A percentile compares a stretch with the other conserved stretches of the same genome.
Evolutionary conservation across 2,888 invertebrate species (phyloP).

Genomic region (Synergus umbraculus): DNA sequence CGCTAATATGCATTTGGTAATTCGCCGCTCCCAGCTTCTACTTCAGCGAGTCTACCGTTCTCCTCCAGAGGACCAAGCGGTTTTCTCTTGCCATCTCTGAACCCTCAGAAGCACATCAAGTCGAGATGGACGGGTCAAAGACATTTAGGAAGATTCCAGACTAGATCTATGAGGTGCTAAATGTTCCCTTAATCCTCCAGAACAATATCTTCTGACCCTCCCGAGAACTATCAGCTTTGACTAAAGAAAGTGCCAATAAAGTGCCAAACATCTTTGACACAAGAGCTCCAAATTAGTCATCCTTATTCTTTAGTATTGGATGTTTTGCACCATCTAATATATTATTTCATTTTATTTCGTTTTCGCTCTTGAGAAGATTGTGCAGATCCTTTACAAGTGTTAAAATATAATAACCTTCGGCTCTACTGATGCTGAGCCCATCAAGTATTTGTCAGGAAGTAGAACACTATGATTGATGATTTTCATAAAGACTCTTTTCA

Average conservation of each 20-base stretch:
- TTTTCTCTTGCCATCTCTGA: conserved; percentile 13
- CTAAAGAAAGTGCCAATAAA: conserved; percentile 34
- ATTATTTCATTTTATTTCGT: neutral
- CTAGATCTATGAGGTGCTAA: conserved; percentile 32
- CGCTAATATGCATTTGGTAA: conserved; percentile 76
- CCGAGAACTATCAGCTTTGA: conserved; percentile 16
- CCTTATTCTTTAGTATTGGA: neutral
- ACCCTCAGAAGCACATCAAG: conserved; percentile 31
- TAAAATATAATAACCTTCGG: conserved; percentile 4
- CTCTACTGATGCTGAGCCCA: conserved; percentile 13
- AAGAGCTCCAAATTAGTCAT: neutral
- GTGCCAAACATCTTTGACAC: conserved; percentile 4
- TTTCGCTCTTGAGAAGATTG: neutral
- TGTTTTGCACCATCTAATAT: neutral
- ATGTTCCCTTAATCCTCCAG: conserved; percentile 22
- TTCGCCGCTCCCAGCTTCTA: conserved; percentile 60
- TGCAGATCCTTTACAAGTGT: neutral
- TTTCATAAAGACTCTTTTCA: conserved; percentile 36
- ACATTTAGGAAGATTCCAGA: conserved; percentile 26
- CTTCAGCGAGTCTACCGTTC: conserved; percentile 40
- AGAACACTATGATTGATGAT: conserved; percentile 28
- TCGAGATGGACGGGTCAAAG: conserved; percentile 30
- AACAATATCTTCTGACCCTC: conserved; percentile 13
- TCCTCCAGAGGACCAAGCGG: conserved; percentile 1
- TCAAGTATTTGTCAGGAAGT: conserved; percentile 1